Evolutionary conservation across 1,140 invertebrate genomes (phyloP).

Genomic region (Aphaenogaster floridana): DNA sequence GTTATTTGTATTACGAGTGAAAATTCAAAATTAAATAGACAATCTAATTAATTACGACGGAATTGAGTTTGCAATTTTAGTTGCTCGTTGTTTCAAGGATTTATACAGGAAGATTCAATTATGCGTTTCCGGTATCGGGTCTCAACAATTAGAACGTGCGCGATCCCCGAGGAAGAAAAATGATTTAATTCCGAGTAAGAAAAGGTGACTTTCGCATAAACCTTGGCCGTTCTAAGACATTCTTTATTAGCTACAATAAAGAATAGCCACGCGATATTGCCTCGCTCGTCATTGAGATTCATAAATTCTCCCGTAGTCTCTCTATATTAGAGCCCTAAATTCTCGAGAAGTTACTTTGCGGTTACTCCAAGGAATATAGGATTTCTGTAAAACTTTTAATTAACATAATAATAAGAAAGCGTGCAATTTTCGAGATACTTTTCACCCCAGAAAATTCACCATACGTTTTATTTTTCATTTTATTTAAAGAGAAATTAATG

Average conservation of each 20-base stretch:
- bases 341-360: slow-evolving; percentile 70
- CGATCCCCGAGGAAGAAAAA: slow-evolving; percentile 1
- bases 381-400: slow-evolving; percentile 67
- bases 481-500: neutral
- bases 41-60: neutral
- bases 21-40: neutral
- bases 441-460: neutral
- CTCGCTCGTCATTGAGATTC: slow-evolving; percentile 76
- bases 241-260: slow-evolving; percentile 77
- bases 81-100: neutral
- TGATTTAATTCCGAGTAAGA: slow-evolving; percentile 6
- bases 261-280: slow-evolving; percentile 74
- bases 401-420: slow-evolving; percentile 52
- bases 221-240: slow-evolving; percentile 15
- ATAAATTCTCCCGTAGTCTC: slow-evolving; percentile 72
- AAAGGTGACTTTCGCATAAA: slow-evolving; percentile 48
- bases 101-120: neutral
- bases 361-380: slow-evolving; percentile 40
- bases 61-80: neutral
- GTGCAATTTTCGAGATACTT: slow-evolving; percentile 4
- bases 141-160: slow-evolving; percentile 25
- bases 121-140: slow-evolving; percentile 20
- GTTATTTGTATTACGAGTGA: neutral
- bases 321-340: slow-evolving; percentile 78
- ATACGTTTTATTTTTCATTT: neutral